phyloP scores from a whole-genome alignment of 2,888 invertebrate genomes.

The Hymenopus coronatus region DNA sequence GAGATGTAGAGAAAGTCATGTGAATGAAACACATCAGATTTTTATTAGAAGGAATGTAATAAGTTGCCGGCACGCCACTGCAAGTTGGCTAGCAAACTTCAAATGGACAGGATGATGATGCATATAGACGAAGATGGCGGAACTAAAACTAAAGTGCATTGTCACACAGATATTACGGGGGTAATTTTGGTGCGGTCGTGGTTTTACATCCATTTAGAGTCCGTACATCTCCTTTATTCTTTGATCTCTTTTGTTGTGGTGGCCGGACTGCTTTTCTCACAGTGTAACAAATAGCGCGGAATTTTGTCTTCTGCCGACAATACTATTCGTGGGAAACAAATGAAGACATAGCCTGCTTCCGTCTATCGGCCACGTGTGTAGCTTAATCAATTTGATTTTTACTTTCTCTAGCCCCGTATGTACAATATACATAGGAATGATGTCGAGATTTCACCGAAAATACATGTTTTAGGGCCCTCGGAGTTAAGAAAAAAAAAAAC shows the following conservation, averaged over 20 bases:
- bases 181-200: constrained; percentile 14
- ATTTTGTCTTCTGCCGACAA: not conserved
- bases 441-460: too few species aligned
- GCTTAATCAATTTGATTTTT: too few species aligned
- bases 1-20: too few species aligned
- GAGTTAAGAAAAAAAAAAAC: too few species aligned
- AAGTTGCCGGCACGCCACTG: too few species aligned
- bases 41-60: too few species aligned
- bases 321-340: not conserved
- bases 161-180: constrained; percentile 27
- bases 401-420: too few species aligned
- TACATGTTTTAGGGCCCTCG: too few species aligned
- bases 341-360: not conserved
- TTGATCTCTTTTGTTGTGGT: not conserved
- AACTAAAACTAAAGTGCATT: constrained; percentile 18
- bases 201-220: constrained; percentile 23
- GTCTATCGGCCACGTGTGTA: too few species aligned
- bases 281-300: not conserved
- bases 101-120: not conserved
- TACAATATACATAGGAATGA: too few species aligned
- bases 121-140: constrained; percentile 27
- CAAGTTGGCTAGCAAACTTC: not conserved
- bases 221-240: not conserved
- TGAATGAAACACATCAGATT: too few species aligned
- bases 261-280: not conserved